Conservation (phyloP, 1,140 invertebrate species). For the Metaphire vulgaris region DNA sequence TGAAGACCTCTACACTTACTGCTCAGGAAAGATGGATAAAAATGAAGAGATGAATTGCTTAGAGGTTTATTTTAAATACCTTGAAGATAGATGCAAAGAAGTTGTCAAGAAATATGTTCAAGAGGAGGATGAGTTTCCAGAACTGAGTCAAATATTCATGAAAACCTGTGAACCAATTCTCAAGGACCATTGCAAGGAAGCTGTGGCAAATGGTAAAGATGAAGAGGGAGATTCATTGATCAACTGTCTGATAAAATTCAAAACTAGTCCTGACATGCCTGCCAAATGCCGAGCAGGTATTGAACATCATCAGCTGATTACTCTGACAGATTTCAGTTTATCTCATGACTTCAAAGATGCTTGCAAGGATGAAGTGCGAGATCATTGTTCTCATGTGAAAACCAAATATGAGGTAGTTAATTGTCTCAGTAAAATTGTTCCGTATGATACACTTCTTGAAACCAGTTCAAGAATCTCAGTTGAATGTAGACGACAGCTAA, state of each 20-base stretch:
- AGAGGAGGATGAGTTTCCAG: slow-evolving; percentile 74
- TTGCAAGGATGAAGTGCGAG: slow-evolving; percentile 74
- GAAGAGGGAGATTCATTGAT: slow-evolving; percentile 62
- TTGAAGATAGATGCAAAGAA: slow-evolving; percentile 62
- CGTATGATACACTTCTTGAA: slow-evolving; percentile 72
- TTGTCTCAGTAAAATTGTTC: slow-evolving; percentile 81
- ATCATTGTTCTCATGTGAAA: slow-evolving; percentile 62
- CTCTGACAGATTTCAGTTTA: slow-evolving; percentile 88
- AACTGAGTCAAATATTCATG: slow-evolving; percentile 75
- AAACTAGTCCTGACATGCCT: slow-evolving; percentile 69
- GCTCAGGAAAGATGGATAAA: slow-evolving; percentile 68
- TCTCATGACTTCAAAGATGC: slow-evolving; percentile 91
- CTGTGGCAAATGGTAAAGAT: not conserved
- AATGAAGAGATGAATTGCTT: slow-evolving; percentile 81
- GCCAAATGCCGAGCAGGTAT: slow-evolving; percentile 83
- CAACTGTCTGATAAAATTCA: slow-evolving; percentile 86
- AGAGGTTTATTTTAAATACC: slow-evolving; percentile 76
- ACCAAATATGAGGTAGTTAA: slow-evolving; percentile 70
- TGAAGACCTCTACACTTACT: slow-evolving; percentile 72
- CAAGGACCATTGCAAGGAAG: slow-evolving; percentile 67
- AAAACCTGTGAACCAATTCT: slow-evolving; percentile 73
- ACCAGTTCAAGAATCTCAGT: slow-evolving; percentile 61
- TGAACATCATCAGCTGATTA: slow-evolving; percentile 77
- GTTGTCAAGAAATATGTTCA: slow-evolving; percentile 81
- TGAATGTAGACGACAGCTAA: slow-evolving; percentile 76